Evolutionary conservation across 2,113 vertebrate genomes (phyloP), one percentile per base, ranked within the genome.

Genomic region (Rhynchomys soricoides): DNA sequence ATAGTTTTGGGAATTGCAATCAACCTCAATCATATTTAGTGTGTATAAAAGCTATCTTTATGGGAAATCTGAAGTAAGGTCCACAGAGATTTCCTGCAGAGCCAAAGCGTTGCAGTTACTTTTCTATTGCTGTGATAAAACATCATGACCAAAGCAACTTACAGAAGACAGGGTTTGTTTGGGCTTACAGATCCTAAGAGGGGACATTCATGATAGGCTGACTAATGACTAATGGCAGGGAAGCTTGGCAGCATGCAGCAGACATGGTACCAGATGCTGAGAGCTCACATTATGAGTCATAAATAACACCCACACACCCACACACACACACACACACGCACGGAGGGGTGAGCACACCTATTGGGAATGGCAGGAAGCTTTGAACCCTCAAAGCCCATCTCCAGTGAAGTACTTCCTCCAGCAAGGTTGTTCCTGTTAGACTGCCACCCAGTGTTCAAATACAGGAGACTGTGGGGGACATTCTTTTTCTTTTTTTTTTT

Each of bases 1-100:
- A 91, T 70, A 96, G 91, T 97, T 97, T 97, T 98, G 97, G 96
- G 95, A 97, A 97, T 85, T 97, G 96, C 86, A 97, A 89, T 96
- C 96, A 97, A 96, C 83, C 86, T 95, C 93, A 95, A 40, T 97
- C 91, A 95, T 85, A 91, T 89, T 95, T 95, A 96, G 87, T 70
- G 57, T 96, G 96, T 96, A 87, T 94, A 92, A 97, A 97, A 97
- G 70, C 93, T 89, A 64, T 79, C 90, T 96, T 96, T 97, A 96
- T 97, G 97, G 97, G 97, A 98, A 97, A 95, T 88, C 71, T 90
- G 78, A 95, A 94, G 95, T 82, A 92, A 79, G 89, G 90, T 86
- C 88, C 95, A 94, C 96, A 97, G 94, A 91, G 77, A 96, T 97
- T 96, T 87, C 95, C 94, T 97, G 57, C 74, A 85, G 92, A 91